Evolutionary conservation across 2,888 invertebrate species (phyloP).

Genomic region (Itoplectis maculator): DNA sequence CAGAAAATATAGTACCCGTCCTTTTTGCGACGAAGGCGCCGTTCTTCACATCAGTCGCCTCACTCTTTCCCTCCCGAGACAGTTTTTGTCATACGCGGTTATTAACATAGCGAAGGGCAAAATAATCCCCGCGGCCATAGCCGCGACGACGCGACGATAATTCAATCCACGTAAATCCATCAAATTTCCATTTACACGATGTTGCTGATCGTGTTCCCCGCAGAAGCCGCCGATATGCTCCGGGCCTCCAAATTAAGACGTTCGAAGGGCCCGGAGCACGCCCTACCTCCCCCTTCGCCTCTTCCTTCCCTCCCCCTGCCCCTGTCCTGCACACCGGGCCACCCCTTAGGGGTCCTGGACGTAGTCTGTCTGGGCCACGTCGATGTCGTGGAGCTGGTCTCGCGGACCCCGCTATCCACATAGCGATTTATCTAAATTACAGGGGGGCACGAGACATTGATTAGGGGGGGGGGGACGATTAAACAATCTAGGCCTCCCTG

Average conservation of each 20-base stretch:
- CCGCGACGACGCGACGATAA: constrained; percentile 62
- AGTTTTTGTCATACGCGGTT: constrained; percentile 41
- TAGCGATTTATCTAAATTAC: constrained; percentile 82
- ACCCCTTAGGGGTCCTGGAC: constrained; percentile 33
- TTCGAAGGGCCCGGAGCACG: constrained; percentile 66
- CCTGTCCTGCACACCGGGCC: not conserved
- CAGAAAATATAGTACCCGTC: too few species aligned
- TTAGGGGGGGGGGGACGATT: constrained; percentile 82
- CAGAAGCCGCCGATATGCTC: constrained; percentile 41
- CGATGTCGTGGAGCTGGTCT: constrained; percentile 56
- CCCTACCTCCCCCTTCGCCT: constrained; percentile 44
- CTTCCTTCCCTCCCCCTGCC: too few species aligned
- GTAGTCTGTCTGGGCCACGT: constrained; percentile 46
- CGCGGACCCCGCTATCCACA: constrained; percentile 73
- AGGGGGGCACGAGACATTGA: constrained; percentile 81
- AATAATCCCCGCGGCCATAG: not conserved
- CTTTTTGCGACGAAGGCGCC: too few species aligned
- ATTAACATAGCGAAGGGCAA: constrained; percentile 41
- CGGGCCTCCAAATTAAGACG: constrained; percentile 78
- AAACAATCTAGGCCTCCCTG: constrained; percentile 84
- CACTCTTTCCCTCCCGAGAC: too few species aligned
- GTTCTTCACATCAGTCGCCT: too few species aligned
- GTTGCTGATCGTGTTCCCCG: constrained; percentile 29
- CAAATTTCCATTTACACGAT: constrained; percentile 70
- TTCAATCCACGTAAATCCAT: constrained; percentile 68